A percentile compares a stretch with the other conserved stretches of the same genome.
Conservation (phyloP, 2,888 invertebrate species). For the Thera britannica region DNA sequence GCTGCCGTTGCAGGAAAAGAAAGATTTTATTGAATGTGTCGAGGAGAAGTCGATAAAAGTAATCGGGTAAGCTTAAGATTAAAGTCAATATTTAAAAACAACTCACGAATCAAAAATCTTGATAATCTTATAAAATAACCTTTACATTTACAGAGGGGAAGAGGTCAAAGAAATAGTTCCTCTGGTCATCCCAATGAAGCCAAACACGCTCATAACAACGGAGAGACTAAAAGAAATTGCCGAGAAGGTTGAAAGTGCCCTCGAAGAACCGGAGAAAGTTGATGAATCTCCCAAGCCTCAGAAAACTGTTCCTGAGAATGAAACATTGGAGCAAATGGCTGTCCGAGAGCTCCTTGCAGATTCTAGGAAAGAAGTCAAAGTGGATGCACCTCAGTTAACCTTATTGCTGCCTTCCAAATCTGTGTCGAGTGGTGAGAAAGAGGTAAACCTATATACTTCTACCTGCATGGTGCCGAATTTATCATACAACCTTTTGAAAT, state of each 20-base stretch:
- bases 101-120: too few relatives aligned
- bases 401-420: conserved; percentile 86
- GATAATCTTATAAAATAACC: not conserved
- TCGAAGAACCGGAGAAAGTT: conserved; percentile 74
- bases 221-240: conserved; percentile 78
- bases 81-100: not conserved
- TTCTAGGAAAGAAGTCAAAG: conserved; percentile 68
- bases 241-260: conserved; percentile 76
- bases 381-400: conserved; percentile 67
- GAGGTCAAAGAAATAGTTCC: conserved; percentile 80
- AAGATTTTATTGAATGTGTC: conserved; percentile 90
- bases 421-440: conserved; percentile 85
- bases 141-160: conserved; percentile 78
- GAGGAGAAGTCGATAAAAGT: conserved; percentile 91
- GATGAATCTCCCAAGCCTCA: conserved; percentile 52
- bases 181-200: conserved; percentile 88
- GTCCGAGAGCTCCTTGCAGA: conserved; percentile 89
- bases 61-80: conserved; percentile 84
- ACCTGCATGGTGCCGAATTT: too few relatives aligned
- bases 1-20: conserved; percentile 75
- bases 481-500: too few relatives aligned
- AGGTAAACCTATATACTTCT: conserved; percentile 63
- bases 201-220: conserved; percentile 81
- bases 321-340: conserved; percentile 87
- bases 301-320: conserved; percentile 54